Percentiles rank a stretch among this genome's conserved stretches.
Conservation (phyloP, 2,888 invertebrate species). For the Caenorhabditis angaria region DNA sequence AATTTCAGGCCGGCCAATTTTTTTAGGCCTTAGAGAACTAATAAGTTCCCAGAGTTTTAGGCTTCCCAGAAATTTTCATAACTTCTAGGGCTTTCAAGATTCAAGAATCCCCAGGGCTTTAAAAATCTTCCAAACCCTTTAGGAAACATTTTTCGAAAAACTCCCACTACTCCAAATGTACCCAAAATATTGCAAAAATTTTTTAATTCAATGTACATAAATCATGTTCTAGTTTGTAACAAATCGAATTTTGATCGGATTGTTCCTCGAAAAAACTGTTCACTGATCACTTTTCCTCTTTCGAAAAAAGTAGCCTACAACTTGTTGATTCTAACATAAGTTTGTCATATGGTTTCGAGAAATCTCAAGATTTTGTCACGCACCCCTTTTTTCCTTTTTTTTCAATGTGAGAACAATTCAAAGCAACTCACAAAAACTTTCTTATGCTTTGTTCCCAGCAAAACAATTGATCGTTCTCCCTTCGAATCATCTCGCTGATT, state of each 20-base stretch:
- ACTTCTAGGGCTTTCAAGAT: no score
- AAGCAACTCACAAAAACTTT: constrained; percentile 29
- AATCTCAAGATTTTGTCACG: neutral
- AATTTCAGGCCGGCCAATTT: no score
- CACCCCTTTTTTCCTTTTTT: no score
- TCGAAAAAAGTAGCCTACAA: neutral
- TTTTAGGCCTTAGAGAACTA: no score
- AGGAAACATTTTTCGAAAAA: no score
- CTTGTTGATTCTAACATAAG: no score
- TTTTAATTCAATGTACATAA: neutral
- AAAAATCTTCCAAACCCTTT: no score
- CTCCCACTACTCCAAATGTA: no score
- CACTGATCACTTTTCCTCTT: constrained; percentile 6
- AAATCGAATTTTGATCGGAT: constrained; percentile 15
- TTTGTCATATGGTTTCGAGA: neutral
- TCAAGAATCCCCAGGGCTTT: no score
- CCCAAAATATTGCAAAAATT: neutral
- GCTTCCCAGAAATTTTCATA: no score
- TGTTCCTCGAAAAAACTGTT: constrained; percentile 27
- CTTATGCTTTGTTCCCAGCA: constrained; percentile 30
- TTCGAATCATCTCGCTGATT: constrained; percentile 35
- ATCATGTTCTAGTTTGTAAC: constrained; percentile 15
- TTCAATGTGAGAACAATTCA: no score
- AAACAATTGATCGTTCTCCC: constrained; percentile 30
- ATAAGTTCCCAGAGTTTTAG: no score